Base-by-base conservation (phyloP, 2,797 vertebrate species). In the Cichlasoma orientale region DNA sequence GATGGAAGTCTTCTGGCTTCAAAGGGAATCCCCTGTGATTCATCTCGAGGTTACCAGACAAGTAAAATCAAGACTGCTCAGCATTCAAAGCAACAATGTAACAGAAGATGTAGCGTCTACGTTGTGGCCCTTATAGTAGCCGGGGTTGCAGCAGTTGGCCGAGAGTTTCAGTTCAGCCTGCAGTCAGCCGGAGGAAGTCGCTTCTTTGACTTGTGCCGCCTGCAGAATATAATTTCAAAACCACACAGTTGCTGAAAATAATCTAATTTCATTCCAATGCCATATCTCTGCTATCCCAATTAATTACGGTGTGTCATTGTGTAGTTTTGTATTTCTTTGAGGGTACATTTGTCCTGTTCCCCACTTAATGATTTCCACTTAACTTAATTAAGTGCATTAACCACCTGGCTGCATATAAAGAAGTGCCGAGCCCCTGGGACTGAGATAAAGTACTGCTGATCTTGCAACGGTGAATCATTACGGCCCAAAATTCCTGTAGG, bases 361-460 rank as follows among this genome's bases (percentile, higher is more conserved):
- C 13, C 12, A 6, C 31, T 74, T 57, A 75, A 78, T 57, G n/a
- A 82, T 73, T 57, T 63, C 59, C 19, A 58, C 31, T 75, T 72
- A 54, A 68, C 19, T 76, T 76, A 77, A 79, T 75, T 36, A 77
- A 82, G 57, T 63, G 38, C 50, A 77, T 72, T 70, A 82, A 33
- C n/a, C 77, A 80, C 68, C 74, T 81, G 78, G 53, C 14, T 74
- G 71, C 36, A 61, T 50, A 54, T 71, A 68, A 68, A 75, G 55
- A 41, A 72, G 25, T 19, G 72, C 25, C 73, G 56, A 13, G 29
- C 77, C 72, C 38, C 53, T 16, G 36, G 73, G 41, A 56, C 38
- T 69, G 25, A 41, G 59, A 80, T 82, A 69, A 79, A 72, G 58
- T 56, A 58, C 57, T 5, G 18, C 74, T 84, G 70, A 88, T 74